A percentile compares a stretch with the other conserved stretches of the same genome.
phyloP scores from a whole-genome alignment of 2,113 vertebrate species.

The Corydoras maculifer region DNA sequence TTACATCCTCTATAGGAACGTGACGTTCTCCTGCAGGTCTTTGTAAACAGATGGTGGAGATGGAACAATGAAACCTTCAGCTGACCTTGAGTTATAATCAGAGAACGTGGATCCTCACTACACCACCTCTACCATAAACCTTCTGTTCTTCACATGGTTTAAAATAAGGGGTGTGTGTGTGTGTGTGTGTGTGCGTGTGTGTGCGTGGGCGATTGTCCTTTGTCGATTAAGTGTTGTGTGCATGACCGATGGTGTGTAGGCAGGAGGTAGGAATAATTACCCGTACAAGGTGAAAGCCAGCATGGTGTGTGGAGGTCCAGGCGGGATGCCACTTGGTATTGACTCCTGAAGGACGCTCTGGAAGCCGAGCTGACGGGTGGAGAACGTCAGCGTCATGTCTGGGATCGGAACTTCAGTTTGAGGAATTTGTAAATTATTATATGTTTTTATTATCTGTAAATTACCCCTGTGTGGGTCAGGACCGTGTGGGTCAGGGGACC shows the following conservation, averaged over 20 bases:
- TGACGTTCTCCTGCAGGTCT: too few relatives aligned
- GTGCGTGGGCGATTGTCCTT: neutral
- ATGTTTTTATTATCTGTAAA: too few relatives aligned
- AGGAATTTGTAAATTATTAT: too few relatives aligned
- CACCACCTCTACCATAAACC: neutral
- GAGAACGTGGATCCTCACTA: too few relatives aligned
- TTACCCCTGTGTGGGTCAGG: too few relatives aligned
- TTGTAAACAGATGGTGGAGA: too few relatives aligned
- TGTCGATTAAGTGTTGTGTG: slow-evolving; percentile 23
- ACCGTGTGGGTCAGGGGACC: too few relatives aligned
- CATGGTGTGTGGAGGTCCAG: neutral
- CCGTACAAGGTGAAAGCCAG: slow-evolving; percentile 25
- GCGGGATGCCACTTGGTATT: neutral
- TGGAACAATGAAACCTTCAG: too few relatives aligned
- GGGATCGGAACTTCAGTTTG: neutral
- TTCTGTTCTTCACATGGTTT: neutral
- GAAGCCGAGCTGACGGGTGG: neutral
- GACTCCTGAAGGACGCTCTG: neutral
- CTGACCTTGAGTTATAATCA: too few relatives aligned
- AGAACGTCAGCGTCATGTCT: too few relatives aligned
- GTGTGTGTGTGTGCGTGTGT: neutral
- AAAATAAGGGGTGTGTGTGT: too few relatives aligned
- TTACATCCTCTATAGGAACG: too few relatives aligned
- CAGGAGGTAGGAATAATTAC: slow-evolving; percentile 30
- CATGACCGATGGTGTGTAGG: slow-evolving; percentile 21